Conservation (phyloP, 92 coral and sea anemone genomes). For the Porites cylindrica region DNA sequence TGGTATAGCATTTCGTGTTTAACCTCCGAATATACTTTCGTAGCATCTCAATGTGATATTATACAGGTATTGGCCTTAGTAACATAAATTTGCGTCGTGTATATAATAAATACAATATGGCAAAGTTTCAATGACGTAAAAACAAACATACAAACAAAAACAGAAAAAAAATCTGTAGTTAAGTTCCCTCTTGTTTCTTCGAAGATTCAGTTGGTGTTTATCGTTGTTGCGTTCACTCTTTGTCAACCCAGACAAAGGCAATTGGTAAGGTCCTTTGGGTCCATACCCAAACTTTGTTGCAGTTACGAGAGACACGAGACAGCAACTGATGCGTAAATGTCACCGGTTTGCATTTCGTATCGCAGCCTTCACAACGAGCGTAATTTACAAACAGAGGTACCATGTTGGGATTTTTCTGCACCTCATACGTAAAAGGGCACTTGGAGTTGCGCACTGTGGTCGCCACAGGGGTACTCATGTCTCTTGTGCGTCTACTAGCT, state of each 20-base stretch:
- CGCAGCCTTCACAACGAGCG: constrained; percentile 41
- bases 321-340: constrained; percentile 62
- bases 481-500: neutral
- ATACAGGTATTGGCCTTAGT: no score
- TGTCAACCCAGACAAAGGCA: constrained; percentile 55
- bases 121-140: no score
- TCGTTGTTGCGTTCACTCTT: neutral
- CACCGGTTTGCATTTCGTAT: constrained; percentile 56
- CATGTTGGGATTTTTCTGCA: constrained; percentile 4
- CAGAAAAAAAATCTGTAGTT: no score
- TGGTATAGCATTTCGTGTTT: no score
- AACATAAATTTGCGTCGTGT: no score
- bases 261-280: constrained; percentile 57
- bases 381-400: constrained; percentile 40
- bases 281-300: constrained; percentile 71
- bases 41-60: no score
- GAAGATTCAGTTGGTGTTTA: neutral
- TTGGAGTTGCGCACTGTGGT: neutral
- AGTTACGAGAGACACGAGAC: constrained; percentile 14
- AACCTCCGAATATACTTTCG: no score
- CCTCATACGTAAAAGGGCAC: constrained; percentile 43
- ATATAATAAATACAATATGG: no score
- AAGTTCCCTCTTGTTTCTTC: neutral
- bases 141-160: no score
- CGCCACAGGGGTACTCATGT: neutral